Base-by-base conservation (phyloP, 2,797 vertebrate genomes). In the Hippocampus kuda region DNA sequence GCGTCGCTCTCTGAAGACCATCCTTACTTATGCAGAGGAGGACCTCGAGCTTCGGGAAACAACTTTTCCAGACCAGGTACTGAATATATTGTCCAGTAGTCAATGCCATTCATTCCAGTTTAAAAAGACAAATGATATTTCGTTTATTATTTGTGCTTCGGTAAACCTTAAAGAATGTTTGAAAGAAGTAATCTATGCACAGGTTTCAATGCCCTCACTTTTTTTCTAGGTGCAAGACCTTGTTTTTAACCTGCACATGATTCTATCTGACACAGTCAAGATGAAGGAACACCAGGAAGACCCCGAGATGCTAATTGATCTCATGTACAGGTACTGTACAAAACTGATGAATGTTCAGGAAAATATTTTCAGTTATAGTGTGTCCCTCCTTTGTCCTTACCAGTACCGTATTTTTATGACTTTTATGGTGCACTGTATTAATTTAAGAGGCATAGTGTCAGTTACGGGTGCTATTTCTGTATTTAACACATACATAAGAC, bases 221-320 rank as follows among this genome's bases (percentile, higher is more conserved):
- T 34, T 65, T 5, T 22, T 62, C 22, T 80, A 99, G 97, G 97
- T 99, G 60, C 96, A 99, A 79, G 97, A 99, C 87, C 91, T 99
- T 38, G 97, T 99, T 54, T 98, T 99, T 83, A 99, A 99, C 83
- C 92, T 99, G 69, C 97, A 99, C 75, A 99, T 98, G 96, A 99
- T 99, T 87, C 92, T 99, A 16, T 98, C 95, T 0, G 97, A 99
- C 86, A 99, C 97, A 0, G 97, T 99, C 59, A 99, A 98, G 87
- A 99, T 98, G 97, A 99, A 99, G 85, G 96, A 98, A 72, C 96
- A 99, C 77, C 96, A 99, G 75, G 96, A 98, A 82, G 97, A 99
- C 80, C 97, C 97, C 34, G 97, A 99, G 86, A 99, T 99, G 97
- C 87, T 99, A 69, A 94, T 99, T 80, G 97, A 99, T 81, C 92